These are phyloP conservation scores for Marisa cornuarietis DNA, from an alignment of 1,140 invertebrate genomes.

Conservation along the genomic window DNA sequence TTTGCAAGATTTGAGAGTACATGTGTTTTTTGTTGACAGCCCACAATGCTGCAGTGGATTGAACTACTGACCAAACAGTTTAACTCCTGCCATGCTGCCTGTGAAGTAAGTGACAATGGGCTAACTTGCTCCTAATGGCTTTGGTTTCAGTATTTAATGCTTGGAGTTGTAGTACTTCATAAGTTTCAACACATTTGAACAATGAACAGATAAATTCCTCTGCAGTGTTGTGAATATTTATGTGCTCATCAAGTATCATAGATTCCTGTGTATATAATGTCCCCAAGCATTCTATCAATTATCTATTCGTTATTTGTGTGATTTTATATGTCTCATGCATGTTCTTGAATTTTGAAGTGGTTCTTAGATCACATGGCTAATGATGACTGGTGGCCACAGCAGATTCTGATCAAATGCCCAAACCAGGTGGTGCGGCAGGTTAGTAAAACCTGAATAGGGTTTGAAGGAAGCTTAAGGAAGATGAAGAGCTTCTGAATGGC, in stretches of 20 bases:
- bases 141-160: too few relatives aligned
- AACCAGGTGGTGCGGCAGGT: conserved; percentile 95
- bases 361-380: conserved; percentile 91
- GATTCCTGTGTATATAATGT: too few relatives aligned
- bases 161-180: too few relatives aligned
- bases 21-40: conserved; percentile 66
- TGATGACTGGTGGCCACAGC: conserved; percentile 93
- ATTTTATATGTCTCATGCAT: conserved; percentile 3
- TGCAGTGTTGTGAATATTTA: too few relatives aligned
- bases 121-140: not conserved
- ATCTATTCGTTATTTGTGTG: not conserved
- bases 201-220: too few relatives aligned
- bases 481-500: too few relatives aligned
- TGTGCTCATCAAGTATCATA: too few relatives aligned
- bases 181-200: too few relatives aligned
- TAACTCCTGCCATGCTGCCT: conserved; percentile 87
- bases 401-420: conserved; percentile 93
- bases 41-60: conserved; percentile 96
- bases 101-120: conserved; percentile 70
- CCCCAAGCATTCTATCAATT: not conserved
- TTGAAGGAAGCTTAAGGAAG: not conserved
- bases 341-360: conserved; percentile 69
- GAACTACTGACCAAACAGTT: conserved; percentile 94
- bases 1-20: too few relatives aligned
- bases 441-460: conserved; percentile 64